These are phyloP conservation scores for Anorthoa munda DNA, from an alignment of 2,888 invertebrate species.

Conservation along the genomic window DNA sequence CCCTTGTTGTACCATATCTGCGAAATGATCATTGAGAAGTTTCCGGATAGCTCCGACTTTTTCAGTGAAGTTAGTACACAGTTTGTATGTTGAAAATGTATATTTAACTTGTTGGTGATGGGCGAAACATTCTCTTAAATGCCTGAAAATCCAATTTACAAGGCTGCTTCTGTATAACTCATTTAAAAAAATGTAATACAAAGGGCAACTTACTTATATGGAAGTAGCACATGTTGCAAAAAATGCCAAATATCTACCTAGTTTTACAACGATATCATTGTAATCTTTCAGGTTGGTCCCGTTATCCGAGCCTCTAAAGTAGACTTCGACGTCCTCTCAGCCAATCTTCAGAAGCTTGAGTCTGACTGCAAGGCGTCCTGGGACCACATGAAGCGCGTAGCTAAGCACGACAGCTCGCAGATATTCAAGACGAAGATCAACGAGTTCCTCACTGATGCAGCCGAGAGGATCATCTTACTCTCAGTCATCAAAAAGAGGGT, in stretches of 20 bases:
- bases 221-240: not conserved
- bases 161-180: not conserved
- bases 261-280: not conserved
- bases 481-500: slow-evolving; percentile 97
- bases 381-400: slow-evolving; percentile 98
- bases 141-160: not conserved
- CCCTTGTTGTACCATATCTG: slow-evolving; percentile 99
- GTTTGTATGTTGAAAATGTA: slow-evolving; percentile 45
- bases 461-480: slow-evolving; percentile 98
- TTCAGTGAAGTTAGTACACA: slow-evolving; percentile 96
- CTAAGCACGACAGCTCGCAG: slow-evolving; percentile 98
- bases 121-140: not conserved
- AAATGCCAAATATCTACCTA: not conserved
- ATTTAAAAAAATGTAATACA: not conserved
- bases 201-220: not conserved
- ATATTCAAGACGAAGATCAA: slow-evolving; percentile 97
- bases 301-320: slow-evolving; percentile 97
- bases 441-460: slow-evolving; percentile 98
- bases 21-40: slow-evolving; percentile 99
- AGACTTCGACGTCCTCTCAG: slow-evolving; percentile 97
- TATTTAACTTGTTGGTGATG: slow-evolving; percentile 22
- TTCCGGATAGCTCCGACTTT: slow-evolving; percentile 98
- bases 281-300: slow-evolving; percentile 93
- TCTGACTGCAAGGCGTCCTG: slow-evolving; percentile 99
- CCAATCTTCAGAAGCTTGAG: slow-evolving; percentile 97